Evolutionary conservation across 1,140 invertebrate species (phyloP), one percentile per base, ranked within the genome.

Genomic region (Sinonovacula constricta): DNA sequence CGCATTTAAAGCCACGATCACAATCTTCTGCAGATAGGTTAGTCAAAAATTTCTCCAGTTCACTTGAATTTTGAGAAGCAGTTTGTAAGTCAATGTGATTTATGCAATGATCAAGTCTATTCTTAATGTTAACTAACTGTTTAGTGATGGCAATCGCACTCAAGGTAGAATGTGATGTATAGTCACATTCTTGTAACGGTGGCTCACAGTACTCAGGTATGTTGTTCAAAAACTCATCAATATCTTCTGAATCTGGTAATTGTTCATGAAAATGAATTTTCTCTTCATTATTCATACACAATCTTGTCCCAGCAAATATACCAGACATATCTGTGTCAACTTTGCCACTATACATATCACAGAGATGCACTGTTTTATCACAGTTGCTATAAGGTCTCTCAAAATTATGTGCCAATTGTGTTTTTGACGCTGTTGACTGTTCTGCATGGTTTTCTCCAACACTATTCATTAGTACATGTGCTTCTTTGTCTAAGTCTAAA

Each of bases 181-280:
- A 45, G 39, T 45, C 18, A 18, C 39, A 45, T 45, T 18, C 18
- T 45, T 45, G 7, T 7, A 10, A 7, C 7, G 39, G 7, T 45
- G 7, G 39, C 39, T 45, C 39, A 45, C 39, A 10, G 7, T 10
- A 10, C 7, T 45, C 39, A 45, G 39, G 18, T 10, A 45, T 10
- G 18, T 7, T 10, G 18, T 45, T 45, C 39, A 76, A 76, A 49
- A 66, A 66, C 36, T 39, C 39, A 51, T 74, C 15, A 33, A 74
- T 18, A 28, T 56, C 71, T 65, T 74, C 71, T 34, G 71, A 74
- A 3, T 74, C 71, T 26, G 71, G 71, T 60, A 74, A 63, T 18
- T 24, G 18, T 10, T 63, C 12, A 18, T 74, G 24, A 22, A 3
- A 18, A 26, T 49, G 39, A 14, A 51, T 33, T 2, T 34, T 57